phyloP scores from a whole-genome alignment of 1,140 invertebrate genomes.

The Pararge aegeria region DNA sequence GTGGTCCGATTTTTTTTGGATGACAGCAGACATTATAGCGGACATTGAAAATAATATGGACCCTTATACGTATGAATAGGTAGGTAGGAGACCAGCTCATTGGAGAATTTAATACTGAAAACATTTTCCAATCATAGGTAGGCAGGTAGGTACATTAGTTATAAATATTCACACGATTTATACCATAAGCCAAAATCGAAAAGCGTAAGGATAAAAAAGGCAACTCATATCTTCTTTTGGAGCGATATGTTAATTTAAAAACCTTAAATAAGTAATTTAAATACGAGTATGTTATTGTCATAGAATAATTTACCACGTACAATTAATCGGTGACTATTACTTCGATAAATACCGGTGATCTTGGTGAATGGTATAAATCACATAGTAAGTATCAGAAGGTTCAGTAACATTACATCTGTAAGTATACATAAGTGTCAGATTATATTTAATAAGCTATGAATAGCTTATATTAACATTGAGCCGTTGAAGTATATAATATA shows the following conservation, averaged over 20 bases:
- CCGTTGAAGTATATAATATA: slow-evolving; percentile 75
- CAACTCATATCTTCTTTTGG: slow-evolving; percentile 18
- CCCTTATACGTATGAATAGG: slow-evolving; percentile 38
- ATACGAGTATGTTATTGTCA: slow-evolving; percentile 69
- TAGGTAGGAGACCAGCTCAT: slow-evolving; percentile 53
- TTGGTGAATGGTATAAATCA: slow-evolving; percentile 58
- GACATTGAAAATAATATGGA: slow-evolving; percentile 35
- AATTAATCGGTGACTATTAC: slow-evolving; percentile 38
- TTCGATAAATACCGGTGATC: slow-evolving; percentile 41
- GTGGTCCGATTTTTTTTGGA: slow-evolving; percentile 62
- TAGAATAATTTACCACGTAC: slow-evolving; percentile 54
- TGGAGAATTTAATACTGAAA: slow-evolving; percentile 44
- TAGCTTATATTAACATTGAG: slow-evolving; percentile 76
- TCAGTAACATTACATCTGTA: slow-evolving; percentile 44
- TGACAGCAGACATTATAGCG: slow-evolving; percentile 36
- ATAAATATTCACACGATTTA: slow-evolving; percentile 33
- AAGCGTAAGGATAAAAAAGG: slow-evolving; percentile 24
- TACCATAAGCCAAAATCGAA: slow-evolving; percentile 56
- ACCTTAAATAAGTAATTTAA: slow-evolving; percentile 41
- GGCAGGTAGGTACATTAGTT: slow-evolving; percentile 13
- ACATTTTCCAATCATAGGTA: slow-evolving; percentile 33
- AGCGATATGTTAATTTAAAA: slow-evolving; percentile 39
- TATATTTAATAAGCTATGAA: slow-evolving; percentile 68
- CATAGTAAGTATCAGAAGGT: slow-evolving; percentile 25
- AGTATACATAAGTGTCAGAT: slow-evolving; percentile 55